Evolutionary conservation across 2,888 invertebrate genomes (phyloP).

Genomic region (Carabus problematicus): DNA sequence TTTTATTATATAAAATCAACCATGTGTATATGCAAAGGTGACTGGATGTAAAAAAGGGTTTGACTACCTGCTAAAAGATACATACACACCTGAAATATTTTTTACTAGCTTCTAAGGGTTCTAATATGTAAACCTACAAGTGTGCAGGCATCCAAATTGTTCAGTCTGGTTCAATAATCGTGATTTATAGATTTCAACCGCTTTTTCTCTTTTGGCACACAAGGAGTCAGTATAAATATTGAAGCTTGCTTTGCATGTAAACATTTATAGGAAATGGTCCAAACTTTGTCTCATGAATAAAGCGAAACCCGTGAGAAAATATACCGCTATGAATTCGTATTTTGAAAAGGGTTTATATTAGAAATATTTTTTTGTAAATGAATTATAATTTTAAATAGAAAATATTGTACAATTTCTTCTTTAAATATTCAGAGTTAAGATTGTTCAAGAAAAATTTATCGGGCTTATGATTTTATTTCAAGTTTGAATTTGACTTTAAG

Average conservation of each 20-base stretch:
- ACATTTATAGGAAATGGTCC: slow-evolving; percentile 29
- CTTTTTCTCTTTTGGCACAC: slow-evolving; percentile 20
- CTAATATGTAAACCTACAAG: too few species aligned
- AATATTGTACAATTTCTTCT: too few species aligned
- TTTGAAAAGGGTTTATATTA: too few species aligned
- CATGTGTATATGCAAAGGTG: slow-evolving; percentile 32
- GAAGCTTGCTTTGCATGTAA: slow-evolving; percentile 8
- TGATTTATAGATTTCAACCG: slow-evolving; percentile 39
- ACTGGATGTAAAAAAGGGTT: slow-evolving; percentile 10
- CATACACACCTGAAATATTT: background rate
- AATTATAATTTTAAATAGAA: too few species aligned
- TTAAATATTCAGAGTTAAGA: too few species aligned
- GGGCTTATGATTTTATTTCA: too few species aligned
- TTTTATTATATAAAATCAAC: slow-evolving; percentile 18
- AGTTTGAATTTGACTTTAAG: too few species aligned
- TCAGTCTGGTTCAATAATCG: slow-evolving; percentile 21
- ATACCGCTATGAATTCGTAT: too few species aligned
- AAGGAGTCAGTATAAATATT: slow-evolving; percentile 24
- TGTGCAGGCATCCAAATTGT: background rate
- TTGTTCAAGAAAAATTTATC: too few species aligned
- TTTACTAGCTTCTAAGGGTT: slow-evolving; percentile 1
- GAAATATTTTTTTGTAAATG: too few species aligned
- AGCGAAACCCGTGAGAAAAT: background rate
- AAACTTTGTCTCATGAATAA: slow-evolving; percentile 27
- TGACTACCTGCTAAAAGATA: background rate